Evolutionary conservation across 92 coral and sea anemone genomes (phyloP), one percentile per base, ranked within the genome.

Genomic region (Paragorgia papillata): DNA sequence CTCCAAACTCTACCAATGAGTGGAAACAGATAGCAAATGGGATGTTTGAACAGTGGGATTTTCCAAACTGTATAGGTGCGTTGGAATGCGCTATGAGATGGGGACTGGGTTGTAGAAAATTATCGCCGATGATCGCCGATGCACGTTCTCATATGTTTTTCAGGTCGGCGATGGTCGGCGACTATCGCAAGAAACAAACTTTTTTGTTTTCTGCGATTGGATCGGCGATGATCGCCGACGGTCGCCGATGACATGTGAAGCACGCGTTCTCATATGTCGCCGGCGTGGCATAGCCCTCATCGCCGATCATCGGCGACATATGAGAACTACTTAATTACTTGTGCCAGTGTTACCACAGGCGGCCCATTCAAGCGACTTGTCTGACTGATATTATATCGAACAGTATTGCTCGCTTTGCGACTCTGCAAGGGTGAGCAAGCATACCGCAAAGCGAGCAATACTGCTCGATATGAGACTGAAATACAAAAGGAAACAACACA

Each of bases 1-100:
- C 55, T 66, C 84, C 84, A 18, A 77, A 73, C 22, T 79, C 67
- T 57, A 58, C 75, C 57, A 55, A 73, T 43, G 84, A 71, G 44
- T 84, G 81, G 84, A 49, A 62, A 54, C 32, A 59, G 32, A 71
- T 84, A 54, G 81, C 84, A 32, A 20, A 71, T 9, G 77, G 61
- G 30, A 84, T 84, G 88, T 79, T 84, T 39, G 28, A 24, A 21
- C 57, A 80, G 19, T 80, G 84, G 79, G 34, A 69, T 43, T 80
- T 80, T 46, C 84, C 79, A 21, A 73, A 80, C 27, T 69, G 69
- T 59, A 22, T 69, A 24, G 83, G 83, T 18, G 77, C 84, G 10
- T 37, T 37, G 10, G 43, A 37, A 37, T 37, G 43, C 10, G 43
- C 43, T 37, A n/a, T n/a, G n/a, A n/a, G n/a, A n/a, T n/a, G n/a